A percentile compares a stretch with the other conserved stretches of the same genome.
Evolutionary conservation across 2,888 invertebrate genomes (phyloP).

Genomic region (Leucoma salicis): DNA sequence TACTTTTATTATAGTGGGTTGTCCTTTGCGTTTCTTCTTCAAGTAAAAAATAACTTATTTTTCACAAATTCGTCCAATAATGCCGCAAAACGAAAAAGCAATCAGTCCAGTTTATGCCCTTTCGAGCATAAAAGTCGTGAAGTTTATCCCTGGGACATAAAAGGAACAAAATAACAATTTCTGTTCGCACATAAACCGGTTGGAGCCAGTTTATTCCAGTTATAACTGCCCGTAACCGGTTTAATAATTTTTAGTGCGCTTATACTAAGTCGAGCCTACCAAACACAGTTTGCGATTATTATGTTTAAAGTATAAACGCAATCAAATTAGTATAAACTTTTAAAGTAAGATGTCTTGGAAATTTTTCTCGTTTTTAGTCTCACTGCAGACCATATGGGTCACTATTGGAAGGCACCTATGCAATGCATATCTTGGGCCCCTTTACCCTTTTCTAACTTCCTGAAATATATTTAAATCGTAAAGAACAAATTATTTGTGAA

Average conservation of each 20-base stretch:
- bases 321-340: constrained; percentile 2
- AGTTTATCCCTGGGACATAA: constrained; percentile 8
- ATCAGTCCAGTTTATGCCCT: constrained; percentile 1
- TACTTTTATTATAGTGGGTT: too few species aligned
- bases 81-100: not conserved
- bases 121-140: constrained; percentile 5
- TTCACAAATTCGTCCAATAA: constrained; percentile 2
- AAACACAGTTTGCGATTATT: constrained; percentile 21
- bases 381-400: too few species aligned
- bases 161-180: constrained; percentile 31
- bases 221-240: constrained; percentile 27
- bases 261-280: constrained; percentile 15
- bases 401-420: too few species aligned
- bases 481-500: too few species aligned
- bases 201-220: constrained; percentile 26
- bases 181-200: constrained; percentile 24
- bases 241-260: constrained; percentile 31
- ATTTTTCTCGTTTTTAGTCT: too few species aligned
- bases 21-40: too few species aligned
- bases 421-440: too few species aligned
- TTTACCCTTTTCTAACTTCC: too few species aligned
- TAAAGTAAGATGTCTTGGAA: too few species aligned
- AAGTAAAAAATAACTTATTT: too few species aligned
- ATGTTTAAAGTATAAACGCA: constrained; percentile 7
- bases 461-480: too few species aligned